Conservation (phyloP, 92 coral and sea anemone species). For the Chrysogorgia sp. region DNA sequence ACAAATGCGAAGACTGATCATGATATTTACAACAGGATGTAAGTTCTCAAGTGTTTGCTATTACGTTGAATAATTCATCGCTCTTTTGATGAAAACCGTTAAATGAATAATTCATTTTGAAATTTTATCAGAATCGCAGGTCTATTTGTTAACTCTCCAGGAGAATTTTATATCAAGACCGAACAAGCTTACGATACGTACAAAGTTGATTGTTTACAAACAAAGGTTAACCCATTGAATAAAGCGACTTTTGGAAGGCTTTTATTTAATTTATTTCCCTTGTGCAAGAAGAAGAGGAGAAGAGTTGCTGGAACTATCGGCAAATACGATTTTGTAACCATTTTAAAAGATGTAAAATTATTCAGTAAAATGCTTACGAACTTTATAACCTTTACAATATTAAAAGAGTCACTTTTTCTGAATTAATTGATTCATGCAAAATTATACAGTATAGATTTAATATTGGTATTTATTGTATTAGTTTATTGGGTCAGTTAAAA, state of each 20-base stretch:
- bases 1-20: too few species aligned
- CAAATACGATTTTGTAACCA: constrained; percentile 15
- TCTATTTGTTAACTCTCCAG: too few species aligned
- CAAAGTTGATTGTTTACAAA: neutral
- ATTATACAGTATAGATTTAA: too few species aligned
- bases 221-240: neutral
- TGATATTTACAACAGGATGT: neutral
- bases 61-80: too few species aligned
- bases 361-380: neutral
- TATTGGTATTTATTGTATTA: too few species aligned
- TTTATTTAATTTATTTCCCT: constrained; percentile 6
- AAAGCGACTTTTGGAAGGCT: constrained; percentile 3
- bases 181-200: neutral
- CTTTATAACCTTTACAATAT: too few species aligned
- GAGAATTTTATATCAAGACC: neutral
- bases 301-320: constrained; percentile 19
- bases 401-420: too few species aligned
- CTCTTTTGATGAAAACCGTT: too few species aligned
- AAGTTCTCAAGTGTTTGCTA: too few species aligned
- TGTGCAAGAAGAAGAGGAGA: constrained; percentile 25
- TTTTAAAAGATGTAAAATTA: neutral
- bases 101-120: too few species aligned
- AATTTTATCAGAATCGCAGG: neutral
- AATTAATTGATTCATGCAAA: too few species aligned
- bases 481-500: too few species aligned